phyloP scores from a whole-genome alignment of 2,888 invertebrate species.

The Asteroscopus sphinx region DNA sequence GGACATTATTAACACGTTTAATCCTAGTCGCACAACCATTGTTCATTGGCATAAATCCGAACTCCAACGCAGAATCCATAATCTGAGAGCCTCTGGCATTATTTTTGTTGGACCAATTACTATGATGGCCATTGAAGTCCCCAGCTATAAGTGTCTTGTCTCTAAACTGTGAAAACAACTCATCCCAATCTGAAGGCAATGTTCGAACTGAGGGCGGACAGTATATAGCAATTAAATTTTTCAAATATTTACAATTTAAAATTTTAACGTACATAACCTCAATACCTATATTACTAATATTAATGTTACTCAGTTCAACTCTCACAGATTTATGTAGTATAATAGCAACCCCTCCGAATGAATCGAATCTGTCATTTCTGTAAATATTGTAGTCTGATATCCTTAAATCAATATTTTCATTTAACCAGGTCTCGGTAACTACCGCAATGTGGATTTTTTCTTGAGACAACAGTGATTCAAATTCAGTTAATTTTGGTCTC shows the following conservation, averaged over 20 bases:
- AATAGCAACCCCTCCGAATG: constrained; percentile 14
- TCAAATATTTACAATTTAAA: background rate
- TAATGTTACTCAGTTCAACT: background rate
- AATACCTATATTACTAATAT: constrained; percentile 6
- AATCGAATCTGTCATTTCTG: constrained; percentile 4
- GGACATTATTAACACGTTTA: too few relatives aligned
- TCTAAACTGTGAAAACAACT: background rate
- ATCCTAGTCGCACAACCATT: too few relatives aligned
- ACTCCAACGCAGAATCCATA: too few relatives aligned
- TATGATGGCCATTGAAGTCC: background rate
- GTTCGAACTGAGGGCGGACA: constrained; percentile 9
- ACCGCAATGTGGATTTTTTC: constrained; percentile 10
- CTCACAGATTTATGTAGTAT: constrained; percentile 4
- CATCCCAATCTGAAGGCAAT: background rate
- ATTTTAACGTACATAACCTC: constrained; percentile 6
- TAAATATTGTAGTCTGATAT: constrained; percentile 11
- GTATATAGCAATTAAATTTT: constrained; percentile 11
- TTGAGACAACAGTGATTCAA: constrained; percentile 4
- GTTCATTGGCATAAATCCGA: too few relatives aligned
- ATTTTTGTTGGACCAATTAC: background rate
- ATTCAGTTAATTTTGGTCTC: constrained; percentile 6
- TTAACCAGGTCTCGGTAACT: constrained; percentile 15
- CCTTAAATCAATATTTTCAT: background rate
- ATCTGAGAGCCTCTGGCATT: background rate
- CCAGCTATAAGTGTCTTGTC: background rate